phyloP scores from a whole-genome alignment of 2,888 invertebrate genomes.

The Hemithea aestivaria region DNA sequence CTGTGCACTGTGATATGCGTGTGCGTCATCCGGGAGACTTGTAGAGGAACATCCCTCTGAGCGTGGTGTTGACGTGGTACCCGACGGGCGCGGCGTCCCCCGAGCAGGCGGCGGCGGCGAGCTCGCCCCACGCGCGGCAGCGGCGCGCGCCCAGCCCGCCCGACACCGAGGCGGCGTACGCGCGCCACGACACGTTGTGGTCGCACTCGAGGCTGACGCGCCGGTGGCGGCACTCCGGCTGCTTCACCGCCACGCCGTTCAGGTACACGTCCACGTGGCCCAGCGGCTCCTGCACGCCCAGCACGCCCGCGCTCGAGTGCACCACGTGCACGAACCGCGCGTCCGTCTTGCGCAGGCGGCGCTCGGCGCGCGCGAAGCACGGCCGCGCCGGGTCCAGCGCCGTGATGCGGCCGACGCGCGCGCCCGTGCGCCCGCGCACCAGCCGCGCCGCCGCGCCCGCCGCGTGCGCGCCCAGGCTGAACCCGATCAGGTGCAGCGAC shows the following conservation, averaged over 20 bases:
- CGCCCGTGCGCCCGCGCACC: conserved; percentile 40
- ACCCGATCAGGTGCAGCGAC: conserved; percentile 79
- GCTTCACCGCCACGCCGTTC: conserved; percentile 55
- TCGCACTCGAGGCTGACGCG: conserved; percentile 59
- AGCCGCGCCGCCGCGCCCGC: conserved; percentile 70
- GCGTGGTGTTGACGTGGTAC: conserved; percentile 38
- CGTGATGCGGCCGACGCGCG: conserved; percentile 50
- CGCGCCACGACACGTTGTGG: conserved; percentile 60
- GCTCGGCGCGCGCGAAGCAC: conserved; percentile 49
- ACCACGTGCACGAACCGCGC: conserved; percentile 63
- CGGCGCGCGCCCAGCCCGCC: conserved; percentile 36
- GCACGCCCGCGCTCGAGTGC: conserved; percentile 59
- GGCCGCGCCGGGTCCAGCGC: conserved; percentile 67
- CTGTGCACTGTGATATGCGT: no score
- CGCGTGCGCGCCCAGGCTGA: conserved; percentile 82
- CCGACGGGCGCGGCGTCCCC: conserved; percentile 48
- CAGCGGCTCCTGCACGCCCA: conserved; percentile 54
- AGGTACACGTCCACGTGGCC: conserved; percentile 66
- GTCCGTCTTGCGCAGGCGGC: conserved; percentile 44
- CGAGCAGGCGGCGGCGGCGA: conserved; percentile 41
- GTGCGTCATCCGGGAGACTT: conserved; percentile 35
- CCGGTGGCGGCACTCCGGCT: conserved; percentile 53
- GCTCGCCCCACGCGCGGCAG: conserved; percentile 48
- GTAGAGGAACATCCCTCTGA: conserved; percentile 53
- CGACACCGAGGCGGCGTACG: conserved; percentile 47